Percentiles rank a stretch among this genome's conserved stretches.
Conservation (phyloP, 1,140 invertebrate genomes). For the Pogonus chalceus region DNA sequence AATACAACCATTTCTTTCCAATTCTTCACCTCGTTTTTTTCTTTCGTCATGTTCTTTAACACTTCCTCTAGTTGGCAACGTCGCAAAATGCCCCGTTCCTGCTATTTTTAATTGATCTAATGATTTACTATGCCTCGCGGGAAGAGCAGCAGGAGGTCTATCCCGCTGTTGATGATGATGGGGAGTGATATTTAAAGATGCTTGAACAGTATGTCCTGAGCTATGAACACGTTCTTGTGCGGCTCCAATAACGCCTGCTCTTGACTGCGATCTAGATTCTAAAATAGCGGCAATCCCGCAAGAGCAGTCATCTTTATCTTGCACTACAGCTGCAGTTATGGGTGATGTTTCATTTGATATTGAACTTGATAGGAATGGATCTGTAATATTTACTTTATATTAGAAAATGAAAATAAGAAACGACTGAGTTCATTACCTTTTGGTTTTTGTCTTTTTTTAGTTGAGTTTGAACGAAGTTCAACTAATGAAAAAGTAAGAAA, state of each 20-base stretch:
- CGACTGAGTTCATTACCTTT: constrained; percentile 6
- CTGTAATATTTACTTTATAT: constrained; percentile 13
- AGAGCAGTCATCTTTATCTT: constrained; percentile 41
- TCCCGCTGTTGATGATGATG: constrained; percentile 21
- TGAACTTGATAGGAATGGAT: constrained; percentile 21
- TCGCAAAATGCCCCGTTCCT: background rate
- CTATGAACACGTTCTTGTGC: constrained; percentile 31
- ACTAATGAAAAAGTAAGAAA: background rate
- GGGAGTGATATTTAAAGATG: constrained; percentile 35
- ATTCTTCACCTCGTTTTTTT: background rate
- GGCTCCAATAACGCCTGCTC: constrained; percentile 22
- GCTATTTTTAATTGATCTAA: constrained; percentile 51
- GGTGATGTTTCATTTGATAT: constrained; percentile 28
- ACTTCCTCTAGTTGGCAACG: background rate
- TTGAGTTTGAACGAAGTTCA: constrained; percentile 21
- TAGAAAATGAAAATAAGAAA: constrained; percentile 1
- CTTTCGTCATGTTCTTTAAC: background rate
- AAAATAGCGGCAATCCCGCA: constrained; percentile 43
- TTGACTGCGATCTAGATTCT: constrained; percentile 33
- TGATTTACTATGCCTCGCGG: constrained; percentile 68
- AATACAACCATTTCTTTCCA: background rate
- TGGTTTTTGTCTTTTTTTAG: constrained; percentile 19
- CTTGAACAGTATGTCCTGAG: constrained; percentile 33
- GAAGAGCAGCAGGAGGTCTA: constrained; percentile 39
- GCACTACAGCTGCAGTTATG: constrained; percentile 10